phyloP scores from a whole-genome alignment of 2,888 invertebrate species.

The Cryptosula pallasiana region DNA sequence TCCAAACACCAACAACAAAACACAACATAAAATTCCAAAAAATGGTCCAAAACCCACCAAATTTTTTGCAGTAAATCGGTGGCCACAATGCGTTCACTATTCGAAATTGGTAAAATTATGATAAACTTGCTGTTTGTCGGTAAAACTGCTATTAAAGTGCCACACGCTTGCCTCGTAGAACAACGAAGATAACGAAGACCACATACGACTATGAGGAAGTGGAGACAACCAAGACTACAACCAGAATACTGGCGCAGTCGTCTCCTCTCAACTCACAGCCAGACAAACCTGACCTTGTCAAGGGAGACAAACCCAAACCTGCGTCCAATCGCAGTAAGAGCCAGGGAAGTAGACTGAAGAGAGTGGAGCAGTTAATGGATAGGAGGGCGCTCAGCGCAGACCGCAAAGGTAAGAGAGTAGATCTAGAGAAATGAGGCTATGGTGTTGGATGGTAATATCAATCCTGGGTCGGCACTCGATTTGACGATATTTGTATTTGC shows the following conservation, averaged over 20 bases:
- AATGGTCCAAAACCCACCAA: too few species aligned
- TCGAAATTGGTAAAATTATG: too few species aligned
- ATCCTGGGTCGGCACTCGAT: too few species aligned
- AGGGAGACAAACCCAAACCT: background rate
- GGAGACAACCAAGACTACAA: constrained; percentile 12
- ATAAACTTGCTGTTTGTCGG: too few species aligned
- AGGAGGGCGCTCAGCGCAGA: background rate
- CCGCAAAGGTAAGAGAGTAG: constrained; percentile 9
- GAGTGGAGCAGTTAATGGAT: background rate
- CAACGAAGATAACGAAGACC: background rate
- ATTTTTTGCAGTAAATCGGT: too few species aligned
- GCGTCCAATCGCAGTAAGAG: background rate
- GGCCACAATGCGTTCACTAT: too few species aligned
- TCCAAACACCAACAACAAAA: too few species aligned
- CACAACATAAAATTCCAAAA: too few species aligned
- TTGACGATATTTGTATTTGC: too few species aligned
- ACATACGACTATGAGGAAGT: constrained; percentile 12
- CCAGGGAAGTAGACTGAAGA: background rate
- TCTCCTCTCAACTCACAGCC: background rate
- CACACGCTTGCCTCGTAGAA: background rate
- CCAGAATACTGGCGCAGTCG: background rate
- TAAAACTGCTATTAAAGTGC: background rate
- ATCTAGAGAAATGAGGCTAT: too few species aligned
- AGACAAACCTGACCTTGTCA: background rate
- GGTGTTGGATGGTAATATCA: too few species aligned